A percentile compares a stretch with the other conserved stretches of the same genome.
phyloP scores from a whole-genome alignment of 2,888 invertebrate species.

The Yponomeuta malinellus region DNA sequence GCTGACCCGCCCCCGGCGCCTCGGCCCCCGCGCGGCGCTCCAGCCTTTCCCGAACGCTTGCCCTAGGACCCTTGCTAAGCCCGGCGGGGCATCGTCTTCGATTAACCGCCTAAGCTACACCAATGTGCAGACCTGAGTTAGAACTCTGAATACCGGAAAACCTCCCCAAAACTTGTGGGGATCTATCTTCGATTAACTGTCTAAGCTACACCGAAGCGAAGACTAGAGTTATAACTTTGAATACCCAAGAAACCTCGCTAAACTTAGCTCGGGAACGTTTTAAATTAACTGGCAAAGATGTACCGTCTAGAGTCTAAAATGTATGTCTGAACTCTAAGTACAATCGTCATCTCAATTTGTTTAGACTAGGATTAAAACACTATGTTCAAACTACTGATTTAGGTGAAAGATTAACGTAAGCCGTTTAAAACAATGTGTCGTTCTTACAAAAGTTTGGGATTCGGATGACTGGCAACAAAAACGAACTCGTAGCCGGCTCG shows the following conservation, averaged over 20 bases:
- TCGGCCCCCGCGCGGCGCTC: slow-evolving; percentile 26
- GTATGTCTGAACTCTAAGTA: too few relatives aligned
- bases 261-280: neutral
- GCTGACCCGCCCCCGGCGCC: slow-evolving; percentile 27
- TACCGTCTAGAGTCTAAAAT: too few relatives aligned
- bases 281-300: too few relatives aligned
- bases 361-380: too few relatives aligned
- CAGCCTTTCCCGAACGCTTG: slow-evolving; percentile 15
- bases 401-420: too few relatives aligned
- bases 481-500: too few relatives aligned
- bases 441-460: too few relatives aligned
- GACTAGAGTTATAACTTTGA: neutral
- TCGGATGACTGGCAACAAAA: too few relatives aligned
- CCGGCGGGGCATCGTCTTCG: neutral
- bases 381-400: too few relatives aligned
- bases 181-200: neutral
- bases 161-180: neutral
- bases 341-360: too few relatives aligned
- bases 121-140: neutral
- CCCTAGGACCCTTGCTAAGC: neutral
- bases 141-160: too few relatives aligned
- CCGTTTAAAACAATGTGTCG: too few relatives aligned
- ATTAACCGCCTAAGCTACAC: neutral
- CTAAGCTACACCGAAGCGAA: neutral
- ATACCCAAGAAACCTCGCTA: neutral